Evolutionary conservation across 2,113 vertebrate species (phyloP), one percentile per base, ranked within the genome.

Genomic region (Oplegnathus fasciatus): DNA sequence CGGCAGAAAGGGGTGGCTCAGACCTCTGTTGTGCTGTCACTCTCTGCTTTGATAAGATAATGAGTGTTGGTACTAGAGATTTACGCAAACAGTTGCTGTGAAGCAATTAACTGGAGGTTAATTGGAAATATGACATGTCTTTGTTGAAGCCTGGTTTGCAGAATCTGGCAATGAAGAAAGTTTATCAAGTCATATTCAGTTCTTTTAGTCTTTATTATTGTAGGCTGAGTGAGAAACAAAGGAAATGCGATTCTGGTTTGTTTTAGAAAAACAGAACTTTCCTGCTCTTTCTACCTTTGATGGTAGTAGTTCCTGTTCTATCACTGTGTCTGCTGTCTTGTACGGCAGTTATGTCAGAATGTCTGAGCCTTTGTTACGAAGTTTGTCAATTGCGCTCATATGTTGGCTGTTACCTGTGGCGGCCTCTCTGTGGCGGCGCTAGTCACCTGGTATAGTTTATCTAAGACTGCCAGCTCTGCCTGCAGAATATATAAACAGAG

Each of bases 61-160:
- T 88, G 90, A 89, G 67, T 81, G 20, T 86, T 87, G 67, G 77
- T 58, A 70, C 69, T 61, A 6, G 34, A 79, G 75, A 60, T 82
- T 74, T 74, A 70, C 17, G 4, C 84, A 89, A 90, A 85, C 76
- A 73, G 37, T 79, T 68, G 32, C 40, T 40, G 65, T 69, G 62
- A 94, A 89, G 86, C 83, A 93, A 92, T 92, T 87, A 88, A 76
- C 61, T 66, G 44, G 18, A 93, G 89, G 78, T 86, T 94, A 89
- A 91, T 89, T 85, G 81, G 69, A 92, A 88, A 79, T 67, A 32
- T 68, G 83, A 88, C 84, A 80, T 0, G 17, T 82, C 66, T 91
- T 91, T 87, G 75, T 84, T 55, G 65, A 88, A 85, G 73, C 66
- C 66, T 9, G 48, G 60, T 61, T 74, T 37, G 57, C 40, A 46